phyloP scores from a whole-genome alignment of 2,797 vertebrate species.

The Limosa lapponica region DNA sequence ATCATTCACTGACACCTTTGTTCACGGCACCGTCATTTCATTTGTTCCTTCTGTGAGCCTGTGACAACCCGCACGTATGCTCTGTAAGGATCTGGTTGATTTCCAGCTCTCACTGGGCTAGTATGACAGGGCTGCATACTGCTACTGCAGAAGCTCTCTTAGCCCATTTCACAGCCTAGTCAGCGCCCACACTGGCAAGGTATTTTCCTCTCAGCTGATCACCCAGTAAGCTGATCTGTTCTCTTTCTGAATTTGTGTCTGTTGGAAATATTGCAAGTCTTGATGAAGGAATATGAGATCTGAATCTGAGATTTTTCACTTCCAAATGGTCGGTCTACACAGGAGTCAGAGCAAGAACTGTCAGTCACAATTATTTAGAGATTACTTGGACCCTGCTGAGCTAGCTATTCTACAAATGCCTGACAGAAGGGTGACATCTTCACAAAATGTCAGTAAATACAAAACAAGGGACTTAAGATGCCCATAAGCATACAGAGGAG shows the following conservation, averaged over 20 bases:
- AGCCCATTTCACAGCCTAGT: not conserved
- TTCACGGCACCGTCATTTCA: not conserved
- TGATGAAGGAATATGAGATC: not conserved
- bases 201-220: not conserved
- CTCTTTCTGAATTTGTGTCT: not conserved
- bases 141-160: not conserved
- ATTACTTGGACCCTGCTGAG: not conserved
- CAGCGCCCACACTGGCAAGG: not conserved
- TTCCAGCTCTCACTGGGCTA: not conserved
- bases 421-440: not conserved
- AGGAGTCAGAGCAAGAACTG: not conserved
- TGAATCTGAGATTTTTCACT: not conserved
- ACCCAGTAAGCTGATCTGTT: not conserved
- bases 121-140: not conserved
- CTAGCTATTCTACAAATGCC: not conserved
- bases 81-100: not conserved
- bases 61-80: not conserved
- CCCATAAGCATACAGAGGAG: not conserved
- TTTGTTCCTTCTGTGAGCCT: not conserved
- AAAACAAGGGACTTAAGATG: not conserved
- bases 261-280: not conserved
- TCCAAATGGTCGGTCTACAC: not conserved
- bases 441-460: not conserved
- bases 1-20: not conserved
- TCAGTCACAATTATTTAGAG: not conserved